These are phyloP conservation scores for Cephus nigrinus DNA, from an alignment of 2,888 invertebrate species.

Conservation along the genomic window DNA sequence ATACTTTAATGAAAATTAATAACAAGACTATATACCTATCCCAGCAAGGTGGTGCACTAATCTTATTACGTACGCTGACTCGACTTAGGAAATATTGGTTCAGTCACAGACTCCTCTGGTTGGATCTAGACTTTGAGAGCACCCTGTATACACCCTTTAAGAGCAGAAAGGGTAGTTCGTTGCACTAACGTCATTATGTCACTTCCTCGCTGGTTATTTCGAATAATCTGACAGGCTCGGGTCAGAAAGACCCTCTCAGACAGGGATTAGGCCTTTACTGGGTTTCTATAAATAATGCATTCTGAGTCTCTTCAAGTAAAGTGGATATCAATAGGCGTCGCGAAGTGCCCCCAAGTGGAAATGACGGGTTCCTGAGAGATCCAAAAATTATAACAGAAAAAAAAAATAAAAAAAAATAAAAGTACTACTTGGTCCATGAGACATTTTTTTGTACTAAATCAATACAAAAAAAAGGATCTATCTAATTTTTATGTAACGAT, in stretches of 20 bases:
- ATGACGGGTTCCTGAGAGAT: background rate
- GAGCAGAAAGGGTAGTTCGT: background rate
- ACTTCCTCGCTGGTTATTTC: background rate
- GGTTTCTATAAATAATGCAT: conserved; percentile 59
- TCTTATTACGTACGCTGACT: background rate
- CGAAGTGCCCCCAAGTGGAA: background rate
- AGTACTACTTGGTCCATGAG: background rate
- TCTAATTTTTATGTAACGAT: no score
- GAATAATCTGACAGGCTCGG: background rate
- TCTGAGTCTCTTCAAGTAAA: conserved; percentile 25
- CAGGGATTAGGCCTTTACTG: conserved; percentile 53
- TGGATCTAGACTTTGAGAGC: background rate
- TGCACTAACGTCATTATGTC: background rate
- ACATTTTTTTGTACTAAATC: background rate
- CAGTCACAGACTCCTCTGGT: background rate
- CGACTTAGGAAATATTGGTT: background rate
- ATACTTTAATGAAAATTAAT: background rate
- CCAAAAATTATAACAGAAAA: background rate
- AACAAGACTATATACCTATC: background rate
- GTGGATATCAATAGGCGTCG: conserved; percentile 12
- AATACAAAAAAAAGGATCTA: background rate
- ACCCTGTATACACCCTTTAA: background rate
- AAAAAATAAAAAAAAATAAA: background rate
- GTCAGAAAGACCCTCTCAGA: conserved; percentile 48
- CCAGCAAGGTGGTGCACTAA: background rate